These are phyloP conservation scores for Acanthurus leucopareius DNA, from an alignment of 2,797 vertebrate genomes.

Conservation along the genomic window DNA sequence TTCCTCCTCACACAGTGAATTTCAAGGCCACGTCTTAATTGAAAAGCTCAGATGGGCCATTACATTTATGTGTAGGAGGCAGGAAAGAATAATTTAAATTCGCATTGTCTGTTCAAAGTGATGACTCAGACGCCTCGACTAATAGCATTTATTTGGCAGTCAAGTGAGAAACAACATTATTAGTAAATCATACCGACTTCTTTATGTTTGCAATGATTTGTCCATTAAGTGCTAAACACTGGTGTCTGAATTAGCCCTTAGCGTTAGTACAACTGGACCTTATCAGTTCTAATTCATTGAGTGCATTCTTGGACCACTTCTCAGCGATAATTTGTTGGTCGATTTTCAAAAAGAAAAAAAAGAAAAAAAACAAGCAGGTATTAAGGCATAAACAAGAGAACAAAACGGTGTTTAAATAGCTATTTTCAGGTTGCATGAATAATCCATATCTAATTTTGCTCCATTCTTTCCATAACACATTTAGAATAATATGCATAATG, in stretches of 20 bases:
- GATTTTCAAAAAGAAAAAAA: conserved; percentile 13
- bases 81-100: conserved; percentile 65
- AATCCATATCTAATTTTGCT: not conserved
- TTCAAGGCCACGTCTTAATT: conserved; percentile 72
- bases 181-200: conserved; percentile 67
- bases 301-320: conserved; percentile 33
- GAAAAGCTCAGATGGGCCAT: conserved; percentile 70
- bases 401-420: conserved; percentile 8
- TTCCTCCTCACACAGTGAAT: conserved; percentile 57
- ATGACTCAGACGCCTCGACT: conserved; percentile 72
- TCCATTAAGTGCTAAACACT: conserved; percentile 54
- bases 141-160: conserved; percentile 71
- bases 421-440: conserved; percentile 6
- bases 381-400: conserved; percentile 1
- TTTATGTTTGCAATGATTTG: conserved; percentile 72
- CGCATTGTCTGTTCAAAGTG: conserved; percentile 55
- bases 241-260: conserved; percentile 51
- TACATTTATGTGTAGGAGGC: conserved; percentile 70
- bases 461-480: not conserved
- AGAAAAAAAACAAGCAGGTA: not conserved
- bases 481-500: not conserved
- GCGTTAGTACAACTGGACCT: conserved; percentile 19
- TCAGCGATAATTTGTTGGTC: conserved; percentile 16
- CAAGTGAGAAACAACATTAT: conserved; percentile 64
- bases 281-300: conserved; percentile 46